A percentile compares a stretch with the other conserved stretches of the same genome.
phyloP scores from a whole-genome alignment of 2,888 invertebrate species.

The Trichopoda pennipes region DNA sequence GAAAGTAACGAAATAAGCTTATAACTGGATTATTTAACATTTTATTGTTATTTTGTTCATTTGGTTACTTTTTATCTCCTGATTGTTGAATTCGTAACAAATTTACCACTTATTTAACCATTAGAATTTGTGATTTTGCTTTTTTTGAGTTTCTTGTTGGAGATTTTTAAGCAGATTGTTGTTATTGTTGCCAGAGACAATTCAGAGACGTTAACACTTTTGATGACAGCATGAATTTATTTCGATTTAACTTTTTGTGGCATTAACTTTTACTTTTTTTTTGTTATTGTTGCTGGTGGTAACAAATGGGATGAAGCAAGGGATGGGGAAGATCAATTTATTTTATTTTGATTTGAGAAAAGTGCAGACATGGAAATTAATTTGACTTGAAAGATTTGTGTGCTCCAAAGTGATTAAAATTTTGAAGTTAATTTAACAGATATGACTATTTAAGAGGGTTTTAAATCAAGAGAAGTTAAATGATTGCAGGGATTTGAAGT shows the following conservation, averaged over 20 bases:
- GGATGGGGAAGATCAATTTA: conserved; percentile 15
- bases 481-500: no score
- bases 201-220: conserved; percentile 56
- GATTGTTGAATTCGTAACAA: conserved; percentile 59
- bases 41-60: conserved; percentile 47
- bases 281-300: background rate
- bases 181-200: conserved; percentile 4
- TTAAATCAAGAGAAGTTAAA: background rate
- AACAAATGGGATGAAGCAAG: background rate
- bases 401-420: background rate
- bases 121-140: conserved; percentile 51
- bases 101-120: conserved; percentile 65
- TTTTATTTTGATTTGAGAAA: conserved; percentile 28
- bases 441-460: background rate
- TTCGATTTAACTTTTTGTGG: conserved; percentile 67
- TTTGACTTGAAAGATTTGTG: conserved; percentile 24
- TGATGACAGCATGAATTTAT: conserved; percentile 66
- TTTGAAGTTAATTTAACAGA: background rate
- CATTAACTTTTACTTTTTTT: conserved; percentile 10
- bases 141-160: background rate
- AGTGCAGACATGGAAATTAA: conserved; percentile 40
- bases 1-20: conserved; percentile 36
- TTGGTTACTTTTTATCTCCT: conserved; percentile 21
- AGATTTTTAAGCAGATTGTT: background rate
- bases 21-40: conserved; percentile 59